A percentile compares a stretch with the other conserved stretches of the same genome.
Evolutionary conservation across 2,113 vertebrate genomes (phyloP).

Genomic region (Coptodon rendalli): DNA sequence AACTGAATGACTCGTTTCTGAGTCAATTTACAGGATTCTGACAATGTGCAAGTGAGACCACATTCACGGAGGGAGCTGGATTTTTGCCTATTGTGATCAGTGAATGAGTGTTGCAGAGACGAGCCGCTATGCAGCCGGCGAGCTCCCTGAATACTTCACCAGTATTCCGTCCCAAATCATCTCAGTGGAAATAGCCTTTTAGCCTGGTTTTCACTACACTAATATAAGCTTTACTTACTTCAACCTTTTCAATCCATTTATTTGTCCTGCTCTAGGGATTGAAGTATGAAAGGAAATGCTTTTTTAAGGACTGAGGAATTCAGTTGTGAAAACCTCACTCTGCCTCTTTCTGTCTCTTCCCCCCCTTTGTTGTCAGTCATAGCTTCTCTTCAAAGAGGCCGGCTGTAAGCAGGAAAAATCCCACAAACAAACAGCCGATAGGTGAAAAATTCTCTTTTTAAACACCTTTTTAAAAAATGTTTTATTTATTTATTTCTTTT

Average conservation of each 20-base stretch:
- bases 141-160: slow-evolving; percentile 26
- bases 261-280: slow-evolving; percentile 19
- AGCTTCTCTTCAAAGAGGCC: slow-evolving; percentile 36
- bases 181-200: slow-evolving; percentile 18
- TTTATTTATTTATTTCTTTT: neutral
- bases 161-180: neutral
- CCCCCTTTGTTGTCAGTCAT: slow-evolving; percentile 46
- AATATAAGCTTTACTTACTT: slow-evolving; percentile 35
- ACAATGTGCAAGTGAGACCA: slow-evolving; percentile 43
- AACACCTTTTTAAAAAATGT: neutral
- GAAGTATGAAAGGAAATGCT: slow-evolving; percentile 5
- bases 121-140: neutral
- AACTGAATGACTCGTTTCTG: slow-evolving; percentile 52
- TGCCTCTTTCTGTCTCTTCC: slow-evolving; percentile 1
- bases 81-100: slow-evolving; percentile 51
- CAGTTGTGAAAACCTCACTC: slow-evolving; percentile 27
- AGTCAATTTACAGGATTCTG: slow-evolving; percentile 47
- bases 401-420: slow-evolving; percentile 16
- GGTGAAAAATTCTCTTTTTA: slow-evolving; percentile 21
- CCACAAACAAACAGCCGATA: slow-evolving; percentile 39
- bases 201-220: slow-evolving; percentile 9
- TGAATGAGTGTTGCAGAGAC: slow-evolving; percentile 38
- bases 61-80: slow-evolving; percentile 34
- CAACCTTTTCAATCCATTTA: slow-evolving; percentile 29
- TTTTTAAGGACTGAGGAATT: slow-evolving; percentile 24